These are phyloP conservation scores for Tenthredo scrophulariae DNA, from an alignment of 2,888 invertebrate species.

Conservation along the genomic window DNA sequence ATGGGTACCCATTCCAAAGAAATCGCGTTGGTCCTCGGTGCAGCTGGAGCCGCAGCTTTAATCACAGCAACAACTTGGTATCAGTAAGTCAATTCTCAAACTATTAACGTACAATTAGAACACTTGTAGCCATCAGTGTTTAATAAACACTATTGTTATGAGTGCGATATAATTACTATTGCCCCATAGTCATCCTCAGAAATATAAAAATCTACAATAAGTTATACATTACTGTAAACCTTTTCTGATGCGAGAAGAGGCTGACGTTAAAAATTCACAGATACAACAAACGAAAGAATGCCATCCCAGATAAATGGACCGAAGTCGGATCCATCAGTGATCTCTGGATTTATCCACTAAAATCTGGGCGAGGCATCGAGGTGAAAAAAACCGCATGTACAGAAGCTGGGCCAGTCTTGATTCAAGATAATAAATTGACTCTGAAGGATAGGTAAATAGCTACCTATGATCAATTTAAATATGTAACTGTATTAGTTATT, in stretches of 20 bases:
- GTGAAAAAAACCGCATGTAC: constrained; percentile 60
- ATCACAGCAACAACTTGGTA: constrained; percentile 42
- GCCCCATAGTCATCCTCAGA: not conserved
- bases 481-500: not conserved
- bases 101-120: not conserved
- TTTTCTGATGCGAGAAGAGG: not conserved
- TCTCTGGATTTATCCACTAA: constrained; percentile 67
- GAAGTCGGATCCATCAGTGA: constrained; percentile 64
- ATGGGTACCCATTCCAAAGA: constrained; percentile 28
- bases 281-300: constrained; percentile 57
- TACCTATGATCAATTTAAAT: not conserved
- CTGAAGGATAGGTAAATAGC: constrained; percentile 27
- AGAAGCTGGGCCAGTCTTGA: constrained; percentile 23
- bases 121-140: not conserved
- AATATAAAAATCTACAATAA: not conserved
- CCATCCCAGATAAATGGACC: constrained; percentile 66
- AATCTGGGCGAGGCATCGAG: constrained; percentile 63
- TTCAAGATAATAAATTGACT: constrained; percentile 10
- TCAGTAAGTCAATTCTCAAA: constrained; percentile 19
- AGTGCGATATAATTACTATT: not conserved
- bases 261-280: constrained; percentile 31
- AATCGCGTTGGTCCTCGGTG: not conserved
- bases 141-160: not conserved
- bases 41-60: constrained; percentile 28
- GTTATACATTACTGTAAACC: not conserved